These are phyloP conservation scores for Drosophila pseudoananassae DNA, from an alignment of 1,140 invertebrate species.

Conservation along the genomic window DNA sequence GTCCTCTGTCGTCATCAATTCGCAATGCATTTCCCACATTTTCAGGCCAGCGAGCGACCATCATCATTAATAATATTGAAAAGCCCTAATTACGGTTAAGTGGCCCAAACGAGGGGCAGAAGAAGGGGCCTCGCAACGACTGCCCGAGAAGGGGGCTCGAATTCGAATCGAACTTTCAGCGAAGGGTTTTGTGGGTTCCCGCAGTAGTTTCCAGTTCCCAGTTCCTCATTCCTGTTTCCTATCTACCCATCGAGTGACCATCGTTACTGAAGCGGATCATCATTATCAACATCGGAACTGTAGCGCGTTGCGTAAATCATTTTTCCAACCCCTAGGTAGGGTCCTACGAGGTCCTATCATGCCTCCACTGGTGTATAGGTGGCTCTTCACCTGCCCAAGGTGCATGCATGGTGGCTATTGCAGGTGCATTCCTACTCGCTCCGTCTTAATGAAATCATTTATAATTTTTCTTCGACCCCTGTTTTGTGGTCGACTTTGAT, in stretches of 20 bases:
- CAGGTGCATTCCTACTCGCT: constrained; percentile 42
- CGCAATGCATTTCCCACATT: constrained; percentile 79
- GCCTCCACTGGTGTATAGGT: too few relatives aligned
- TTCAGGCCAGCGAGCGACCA: constrained; percentile 56
- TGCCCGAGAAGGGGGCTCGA: not conserved
- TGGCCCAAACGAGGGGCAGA: constrained; percentile 68
- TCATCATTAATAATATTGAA: constrained; percentile 83
- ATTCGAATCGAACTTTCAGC: constrained; percentile 51
- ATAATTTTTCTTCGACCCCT: constrained; percentile 62
- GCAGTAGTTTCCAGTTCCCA: constrained; percentile 9
- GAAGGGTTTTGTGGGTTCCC: constrained; percentile 32
- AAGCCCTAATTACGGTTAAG: constrained; percentile 82
- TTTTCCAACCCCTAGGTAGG: constrained; percentile 68
- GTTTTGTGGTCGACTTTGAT: constrained; percentile 21
- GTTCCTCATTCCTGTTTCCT: not conserved
- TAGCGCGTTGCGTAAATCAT: constrained; percentile 72
- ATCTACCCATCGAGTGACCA: constrained; percentile 8
- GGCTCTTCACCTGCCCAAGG: constrained; percentile 48
- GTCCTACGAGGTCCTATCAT: not conserved
- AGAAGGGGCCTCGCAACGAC: not conserved
- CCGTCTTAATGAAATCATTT: constrained; percentile 72
- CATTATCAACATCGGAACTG: constrained; percentile 40
- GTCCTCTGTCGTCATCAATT: constrained; percentile 56
- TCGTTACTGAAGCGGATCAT: constrained; percentile 46
- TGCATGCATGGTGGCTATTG: constrained; percentile 16